phyloP scores from a whole-genome alignment of 1,140 invertebrate species.

The Euglossa dilemma region DNA sequence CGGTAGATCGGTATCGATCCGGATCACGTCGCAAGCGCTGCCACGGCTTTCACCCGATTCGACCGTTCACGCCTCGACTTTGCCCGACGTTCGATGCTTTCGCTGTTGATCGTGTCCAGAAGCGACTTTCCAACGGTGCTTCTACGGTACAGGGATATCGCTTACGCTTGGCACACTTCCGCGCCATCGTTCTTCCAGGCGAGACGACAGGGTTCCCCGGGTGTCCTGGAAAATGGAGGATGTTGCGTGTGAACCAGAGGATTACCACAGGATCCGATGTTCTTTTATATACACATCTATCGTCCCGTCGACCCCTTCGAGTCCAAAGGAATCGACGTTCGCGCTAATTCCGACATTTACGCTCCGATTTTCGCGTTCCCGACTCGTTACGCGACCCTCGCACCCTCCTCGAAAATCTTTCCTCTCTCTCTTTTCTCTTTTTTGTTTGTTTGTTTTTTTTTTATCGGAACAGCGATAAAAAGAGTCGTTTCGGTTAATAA shows the following conservation, averaged over 20 bases:
- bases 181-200: constrained; percentile 21
- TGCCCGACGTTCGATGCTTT: background rate
- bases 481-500: constrained; percentile 23
- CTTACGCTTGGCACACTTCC: constrained; percentile 24
- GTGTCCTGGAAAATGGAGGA: constrained; percentile 5
- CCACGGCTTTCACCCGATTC: constrained; percentile 25
- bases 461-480: background rate
- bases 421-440: no score
- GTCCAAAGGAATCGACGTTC: no score
- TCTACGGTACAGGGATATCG: constrained; percentile 6
- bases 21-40: background rate
- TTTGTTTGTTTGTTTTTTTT: constrained; percentile 7
- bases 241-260: background rate
- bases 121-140: constrained; percentile 25
- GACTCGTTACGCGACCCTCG: no score
- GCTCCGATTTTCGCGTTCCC: no score
- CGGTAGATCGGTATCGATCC: background rate
- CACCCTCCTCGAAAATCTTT: no score
- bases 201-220: background rate
- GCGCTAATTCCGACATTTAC: no score
- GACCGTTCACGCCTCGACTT: background rate
- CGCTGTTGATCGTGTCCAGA: constrained; percentile 7
- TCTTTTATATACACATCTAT: background rate
- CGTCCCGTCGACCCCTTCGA: no score
- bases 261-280: background rate